Percentiles rank a stretch among this genome's conserved stretches.
Evolutionary conservation across 2,113 vertebrate species (phyloP).

Genomic region (Alligator mississippiensis): DNA sequence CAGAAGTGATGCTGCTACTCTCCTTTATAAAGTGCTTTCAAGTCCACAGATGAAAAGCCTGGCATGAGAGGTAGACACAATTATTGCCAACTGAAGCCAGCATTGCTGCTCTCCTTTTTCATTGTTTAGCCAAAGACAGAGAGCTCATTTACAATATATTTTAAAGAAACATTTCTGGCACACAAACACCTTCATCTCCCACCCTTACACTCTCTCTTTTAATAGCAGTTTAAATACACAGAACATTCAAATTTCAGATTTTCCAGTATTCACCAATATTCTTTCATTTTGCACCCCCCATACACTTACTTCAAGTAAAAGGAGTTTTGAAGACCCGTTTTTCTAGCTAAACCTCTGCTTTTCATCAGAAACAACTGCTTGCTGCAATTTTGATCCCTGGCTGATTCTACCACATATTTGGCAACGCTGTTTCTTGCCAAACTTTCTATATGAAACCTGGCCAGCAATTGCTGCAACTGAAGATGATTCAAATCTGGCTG

Average conservation of each 20-base stretch:
- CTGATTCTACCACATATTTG: not conserved
- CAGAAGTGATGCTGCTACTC: not conserved
- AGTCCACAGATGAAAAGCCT: not conserved
- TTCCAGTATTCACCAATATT: not conserved
- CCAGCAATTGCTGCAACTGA: not conserved
- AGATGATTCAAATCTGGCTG: not conserved
- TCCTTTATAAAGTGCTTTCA: not conserved
- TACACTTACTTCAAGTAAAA: not conserved
- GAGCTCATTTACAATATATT: not conserved
- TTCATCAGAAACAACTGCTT: not conserved
- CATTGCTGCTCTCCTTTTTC: not conserved
- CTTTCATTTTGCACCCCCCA: not conserved
- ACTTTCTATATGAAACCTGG: not conserved
- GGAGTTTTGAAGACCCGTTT: not conserved
- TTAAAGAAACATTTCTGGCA: not conserved
- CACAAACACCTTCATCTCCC: not conserved
- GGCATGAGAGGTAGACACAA: not conserved
- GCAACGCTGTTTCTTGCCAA: not conserved
- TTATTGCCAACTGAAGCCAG: not conserved
- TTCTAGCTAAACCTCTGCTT: not conserved
- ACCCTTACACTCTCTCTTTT: not conserved
- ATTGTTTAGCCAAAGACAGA: not conserved
- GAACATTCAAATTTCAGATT: not conserved
- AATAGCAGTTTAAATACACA: not conserved
- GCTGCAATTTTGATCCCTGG: not conserved